Evolutionary conservation across 1,140 invertebrate genomes (phyloP).

Genomic region (Papilio helenus): DNA sequence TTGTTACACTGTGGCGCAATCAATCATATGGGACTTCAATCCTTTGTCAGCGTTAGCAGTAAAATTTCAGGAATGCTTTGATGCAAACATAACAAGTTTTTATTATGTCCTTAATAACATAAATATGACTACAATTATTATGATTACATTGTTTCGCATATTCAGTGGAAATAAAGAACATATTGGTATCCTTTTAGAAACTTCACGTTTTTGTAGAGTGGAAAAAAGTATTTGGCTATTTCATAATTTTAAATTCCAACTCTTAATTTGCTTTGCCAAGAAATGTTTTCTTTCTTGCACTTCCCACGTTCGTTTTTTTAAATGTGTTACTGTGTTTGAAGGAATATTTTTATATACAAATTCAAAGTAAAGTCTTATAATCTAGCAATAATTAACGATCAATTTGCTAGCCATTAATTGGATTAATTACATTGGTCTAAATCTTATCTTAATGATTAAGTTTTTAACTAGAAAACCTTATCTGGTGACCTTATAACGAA

Average conservation of each 20-base stretch:
- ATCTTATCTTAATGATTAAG: not conserved
- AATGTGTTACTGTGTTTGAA: not conserved
- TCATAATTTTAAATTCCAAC: not conserved
- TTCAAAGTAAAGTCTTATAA: not conserved
- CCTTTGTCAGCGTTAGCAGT: not conserved
- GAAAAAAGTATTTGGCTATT: too few species aligned
- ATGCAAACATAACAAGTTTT: too few species aligned
- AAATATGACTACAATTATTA: not conserved
- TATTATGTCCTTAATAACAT: not conserved
- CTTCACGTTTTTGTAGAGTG: not conserved
- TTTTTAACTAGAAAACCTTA: not conserved
- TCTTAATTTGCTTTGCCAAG: slow-evolving; percentile 2
- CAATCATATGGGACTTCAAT: not conserved
- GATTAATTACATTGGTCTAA: not conserved
- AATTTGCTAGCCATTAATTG: not conserved
- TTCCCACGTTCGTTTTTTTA: not conserved
- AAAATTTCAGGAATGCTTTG: not conserved
- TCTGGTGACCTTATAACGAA: not conserved
- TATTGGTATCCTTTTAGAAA: not conserved
- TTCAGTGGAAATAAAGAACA: not conserved
- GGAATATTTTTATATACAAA: not conserved
- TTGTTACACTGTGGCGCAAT: not conserved
- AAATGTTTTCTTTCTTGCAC: not conserved
- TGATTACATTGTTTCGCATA: not conserved
- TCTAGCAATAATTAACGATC: not conserved